Percentiles rank a stretch among this genome's conserved stretches.
Conservation (phyloP, 1,140 invertebrate genomes). For the Orius laevigatus region DNA sequence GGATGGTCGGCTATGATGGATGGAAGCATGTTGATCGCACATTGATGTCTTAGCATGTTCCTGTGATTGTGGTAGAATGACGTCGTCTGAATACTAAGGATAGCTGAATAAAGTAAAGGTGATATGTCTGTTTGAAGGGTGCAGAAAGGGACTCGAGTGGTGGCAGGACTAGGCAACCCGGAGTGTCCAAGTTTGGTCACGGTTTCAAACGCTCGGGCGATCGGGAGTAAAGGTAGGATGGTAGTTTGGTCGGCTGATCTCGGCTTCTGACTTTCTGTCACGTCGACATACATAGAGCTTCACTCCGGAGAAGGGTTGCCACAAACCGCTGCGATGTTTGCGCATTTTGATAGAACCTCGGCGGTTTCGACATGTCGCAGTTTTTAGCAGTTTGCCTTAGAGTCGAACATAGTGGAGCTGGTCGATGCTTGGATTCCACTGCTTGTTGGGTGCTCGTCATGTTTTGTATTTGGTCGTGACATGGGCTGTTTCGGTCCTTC, state of each 20-base stretch:
- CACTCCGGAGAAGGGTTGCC: conserved; percentile 39
- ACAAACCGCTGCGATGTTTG: conserved; percentile 38
- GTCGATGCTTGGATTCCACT: conserved; percentile 39
- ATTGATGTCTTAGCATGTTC: conserved; percentile 22
- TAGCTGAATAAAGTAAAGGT: conserved; percentile 14
- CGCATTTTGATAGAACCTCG: conserved; percentile 41
- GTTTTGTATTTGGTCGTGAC: conserved; percentile 35
- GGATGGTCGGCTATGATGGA: conserved; percentile 21
- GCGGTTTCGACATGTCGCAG: conserved; percentile 27
- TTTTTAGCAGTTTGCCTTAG: conserved; percentile 31
- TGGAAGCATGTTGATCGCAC: conserved; percentile 20
- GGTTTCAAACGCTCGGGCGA: conserved; percentile 14
- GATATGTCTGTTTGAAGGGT: conserved; percentile 9
- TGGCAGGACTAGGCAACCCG: conserved; percentile 15
- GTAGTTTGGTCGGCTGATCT: conserved; percentile 19
- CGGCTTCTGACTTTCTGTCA: conserved; percentile 25
- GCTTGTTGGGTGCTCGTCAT: conserved; percentile 33
- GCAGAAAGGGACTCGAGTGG: conserved; percentile 15
- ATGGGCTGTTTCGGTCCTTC: conserved; percentile 10
- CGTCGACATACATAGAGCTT: conserved; percentile 42
- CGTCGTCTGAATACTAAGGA: conserved; percentile 6
- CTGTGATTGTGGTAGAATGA: conserved; percentile 14
- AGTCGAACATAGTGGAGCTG: conserved; percentile 31
- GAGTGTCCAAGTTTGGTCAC: conserved; percentile 12
- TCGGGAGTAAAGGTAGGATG: conserved; percentile 19